A percentile compares a stretch with the other conserved stretches of the same genome.
phyloP scores from a whole-genome alignment of 2,113 vertebrate species.

The Strix uralensis region DNA sequence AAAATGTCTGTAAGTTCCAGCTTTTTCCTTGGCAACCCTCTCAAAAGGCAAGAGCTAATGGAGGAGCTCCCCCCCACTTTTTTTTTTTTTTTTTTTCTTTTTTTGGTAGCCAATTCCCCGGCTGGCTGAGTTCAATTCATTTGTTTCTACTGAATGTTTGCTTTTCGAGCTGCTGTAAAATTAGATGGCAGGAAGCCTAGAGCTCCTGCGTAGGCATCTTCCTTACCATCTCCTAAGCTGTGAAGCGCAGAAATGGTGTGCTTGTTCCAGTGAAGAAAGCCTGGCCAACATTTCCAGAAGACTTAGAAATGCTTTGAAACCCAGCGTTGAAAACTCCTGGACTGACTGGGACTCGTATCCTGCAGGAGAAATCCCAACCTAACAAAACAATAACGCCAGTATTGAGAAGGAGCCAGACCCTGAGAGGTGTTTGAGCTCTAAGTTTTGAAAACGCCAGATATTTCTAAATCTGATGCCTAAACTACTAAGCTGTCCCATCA shows the following conservation, averaged over 20 bases:
- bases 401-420: background rate
- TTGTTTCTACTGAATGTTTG: slow-evolving; percentile 31
- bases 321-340: background rate
- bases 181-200: slow-evolving; percentile 56
- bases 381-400: background rate
- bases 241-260: background rate
- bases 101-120: background rate
- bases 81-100: background rate
- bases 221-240: background rate
- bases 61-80: background rate
- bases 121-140: slow-evolving; percentile 4
- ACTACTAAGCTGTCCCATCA: slow-evolving; percentile 7
- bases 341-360: background rate
- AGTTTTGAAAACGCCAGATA: background rate
- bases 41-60: background rate
- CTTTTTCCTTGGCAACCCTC: background rate
- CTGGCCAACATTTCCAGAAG: background rate
- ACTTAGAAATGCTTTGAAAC: background rate
- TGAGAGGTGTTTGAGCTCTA: background rate
- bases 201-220: slow-evolving; percentile 22
- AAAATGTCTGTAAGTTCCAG: background rate
- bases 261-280: background rate
- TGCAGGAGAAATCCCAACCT: background rate
- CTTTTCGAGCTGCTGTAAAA: slow-evolving; percentile 46
- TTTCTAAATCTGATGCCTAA: slow-evolving; percentile 10